phyloP scores from a whole-genome alignment of 2,113 vertebrate genomes.

The Lophura nycthemera region DNA sequence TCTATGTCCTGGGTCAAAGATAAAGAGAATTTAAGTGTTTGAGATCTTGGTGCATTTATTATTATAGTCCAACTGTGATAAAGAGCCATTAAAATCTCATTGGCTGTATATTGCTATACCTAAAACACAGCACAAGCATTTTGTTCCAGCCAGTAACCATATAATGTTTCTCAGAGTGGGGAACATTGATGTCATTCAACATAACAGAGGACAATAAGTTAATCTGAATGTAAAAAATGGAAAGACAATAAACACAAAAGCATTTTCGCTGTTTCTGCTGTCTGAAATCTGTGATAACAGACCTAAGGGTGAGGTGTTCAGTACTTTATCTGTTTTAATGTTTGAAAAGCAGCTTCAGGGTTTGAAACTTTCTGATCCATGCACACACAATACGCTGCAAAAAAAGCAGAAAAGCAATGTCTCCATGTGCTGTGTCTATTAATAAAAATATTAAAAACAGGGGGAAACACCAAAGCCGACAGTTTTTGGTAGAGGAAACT shows the following conservation, averaged over 20 bases:
- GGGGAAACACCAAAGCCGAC: background rate
- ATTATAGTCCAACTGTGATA: slow-evolving; percentile 43
- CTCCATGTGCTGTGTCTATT: background rate
- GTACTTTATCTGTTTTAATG: background rate
- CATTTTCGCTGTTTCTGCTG: background rate
- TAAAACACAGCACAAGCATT: slow-evolving; percentile 54
- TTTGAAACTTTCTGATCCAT: background rate
- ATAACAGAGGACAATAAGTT: background rate
- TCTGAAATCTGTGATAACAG: background rate
- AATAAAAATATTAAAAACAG: background rate
- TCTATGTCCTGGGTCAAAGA: background rate
- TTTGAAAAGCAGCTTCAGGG: background rate
- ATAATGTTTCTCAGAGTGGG: background rate
- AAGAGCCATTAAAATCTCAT: slow-evolving; percentile 67
- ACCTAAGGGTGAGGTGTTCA: background rate
- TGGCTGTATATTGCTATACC: slow-evolving; percentile 14
- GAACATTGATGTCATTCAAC: background rate
- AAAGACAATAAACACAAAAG: background rate
- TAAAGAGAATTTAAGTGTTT: slow-evolving; percentile 14
- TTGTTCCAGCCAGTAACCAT: slow-evolving; percentile 23
- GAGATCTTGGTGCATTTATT: slow-evolving; percentile 42
- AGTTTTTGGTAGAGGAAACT: background rate
- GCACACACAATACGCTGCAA: background rate
- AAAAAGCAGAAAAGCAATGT: background rate
- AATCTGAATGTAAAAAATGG: background rate